These are phyloP conservation scores for Acronicta aceris DNA, from an alignment of 2,888 invertebrate genomes.

Conservation along the genomic window DNA sequence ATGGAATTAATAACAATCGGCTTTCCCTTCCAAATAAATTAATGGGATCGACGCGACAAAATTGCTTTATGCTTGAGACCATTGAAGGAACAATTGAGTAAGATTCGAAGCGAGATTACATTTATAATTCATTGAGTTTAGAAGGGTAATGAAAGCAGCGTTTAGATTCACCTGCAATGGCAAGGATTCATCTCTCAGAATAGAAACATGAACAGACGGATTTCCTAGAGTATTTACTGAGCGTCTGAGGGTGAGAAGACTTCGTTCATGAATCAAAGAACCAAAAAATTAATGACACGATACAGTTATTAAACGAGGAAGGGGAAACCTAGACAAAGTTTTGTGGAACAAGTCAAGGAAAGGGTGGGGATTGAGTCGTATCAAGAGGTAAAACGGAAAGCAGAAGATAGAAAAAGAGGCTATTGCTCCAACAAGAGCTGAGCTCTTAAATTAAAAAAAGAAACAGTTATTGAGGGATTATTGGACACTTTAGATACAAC, in stretches of 20 bases:
- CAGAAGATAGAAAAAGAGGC: too few species aligned
- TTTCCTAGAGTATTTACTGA: neutral
- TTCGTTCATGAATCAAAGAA: too few species aligned
- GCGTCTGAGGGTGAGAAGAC: neutral
- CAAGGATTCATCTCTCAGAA: neutral
- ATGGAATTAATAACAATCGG: slow-evolving; percentile 32
- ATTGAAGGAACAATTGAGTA: slow-evolving; percentile 13
- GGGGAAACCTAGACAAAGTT: too few species aligned
- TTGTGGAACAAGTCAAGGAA: too few species aligned
- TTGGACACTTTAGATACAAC: slow-evolving; percentile 20
- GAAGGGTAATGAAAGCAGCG: neutral
- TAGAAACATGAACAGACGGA: neutral
- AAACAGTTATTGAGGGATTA: neutral
- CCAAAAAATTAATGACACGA: slow-evolving; percentile 8
- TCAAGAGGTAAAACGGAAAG: too few species aligned
- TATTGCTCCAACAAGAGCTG: too few species aligned
- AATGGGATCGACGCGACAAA: slow-evolving; percentile 17
- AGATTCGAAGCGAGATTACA: slow-evolving; percentile 19
- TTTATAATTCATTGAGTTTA: slow-evolving; percentile 9
- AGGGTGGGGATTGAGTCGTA: too few species aligned
- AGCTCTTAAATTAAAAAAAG: too few species aligned
- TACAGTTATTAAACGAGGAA: too few species aligned
- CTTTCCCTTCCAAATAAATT: slow-evolving; percentile 23
- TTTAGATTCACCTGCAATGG: neutral
- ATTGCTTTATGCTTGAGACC: slow-evolving; percentile 6